phyloP scores from a whole-genome alignment of 1,140 invertebrate species.

The Planococcus citri region DNA sequence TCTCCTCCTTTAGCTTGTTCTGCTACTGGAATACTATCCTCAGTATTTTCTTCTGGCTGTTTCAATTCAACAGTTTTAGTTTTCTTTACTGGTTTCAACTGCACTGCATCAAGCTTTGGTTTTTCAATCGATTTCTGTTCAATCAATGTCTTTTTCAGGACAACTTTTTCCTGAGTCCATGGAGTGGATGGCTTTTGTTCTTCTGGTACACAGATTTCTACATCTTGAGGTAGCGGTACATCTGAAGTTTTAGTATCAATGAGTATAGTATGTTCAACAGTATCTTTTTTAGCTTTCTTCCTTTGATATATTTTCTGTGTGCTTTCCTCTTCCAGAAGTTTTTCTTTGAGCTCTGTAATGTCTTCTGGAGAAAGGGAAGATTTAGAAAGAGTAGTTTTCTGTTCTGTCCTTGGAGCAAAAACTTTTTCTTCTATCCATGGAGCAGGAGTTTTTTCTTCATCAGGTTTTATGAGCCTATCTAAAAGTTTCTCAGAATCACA shows the following conservation, averaged over 20 bases:
- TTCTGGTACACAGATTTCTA: too few species aligned
- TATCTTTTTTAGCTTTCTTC: too few species aligned
- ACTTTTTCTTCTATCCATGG: constrained; percentile 31
- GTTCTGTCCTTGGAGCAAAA: constrained; percentile 29
- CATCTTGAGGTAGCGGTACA: not conserved
- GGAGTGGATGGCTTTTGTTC: constrained; percentile 23
- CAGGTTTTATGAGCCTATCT: not conserved
- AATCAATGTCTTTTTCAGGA: constrained; percentile 26
- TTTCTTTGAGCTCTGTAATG: not conserved
- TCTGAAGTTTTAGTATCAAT: too few species aligned
- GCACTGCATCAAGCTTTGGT: constrained; percentile 32
- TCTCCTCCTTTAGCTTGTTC: too few species aligned
- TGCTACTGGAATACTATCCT: not conserved
- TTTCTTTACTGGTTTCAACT: constrained; percentile 41
- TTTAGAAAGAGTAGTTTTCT: constrained; percentile 33
- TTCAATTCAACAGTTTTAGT: constrained; percentile 27
- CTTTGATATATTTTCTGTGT: not conserved
- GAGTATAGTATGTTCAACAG: too few species aligned
- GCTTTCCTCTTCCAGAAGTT: not conserved
- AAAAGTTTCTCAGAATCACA: not conserved
- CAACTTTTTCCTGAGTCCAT: constrained; percentile 29
- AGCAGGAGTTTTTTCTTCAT: constrained; percentile 13
- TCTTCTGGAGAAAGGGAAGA: not conserved
- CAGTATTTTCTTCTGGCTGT: constrained; percentile 24
- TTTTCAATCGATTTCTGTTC: constrained; percentile 29